A percentile compares a stretch with the other conserved stretches of the same genome.
Conservation (phyloP, 1,140 invertebrate genomes). For the Calephelis virginiensis region DNA sequence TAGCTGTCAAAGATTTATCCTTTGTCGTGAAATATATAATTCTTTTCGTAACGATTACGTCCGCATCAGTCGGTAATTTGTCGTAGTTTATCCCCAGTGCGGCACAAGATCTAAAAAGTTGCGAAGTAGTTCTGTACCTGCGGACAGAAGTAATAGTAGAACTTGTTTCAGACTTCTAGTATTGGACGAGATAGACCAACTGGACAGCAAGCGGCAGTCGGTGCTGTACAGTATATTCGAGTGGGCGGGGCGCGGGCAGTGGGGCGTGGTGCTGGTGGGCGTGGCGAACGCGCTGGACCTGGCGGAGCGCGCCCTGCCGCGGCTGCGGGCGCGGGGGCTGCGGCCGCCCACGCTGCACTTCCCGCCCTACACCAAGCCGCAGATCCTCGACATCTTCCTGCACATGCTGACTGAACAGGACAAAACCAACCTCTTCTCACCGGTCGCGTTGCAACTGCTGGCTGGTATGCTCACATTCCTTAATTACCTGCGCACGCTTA, state of each 20-base stretch:
- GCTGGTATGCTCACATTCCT: constrained; percentile 76
- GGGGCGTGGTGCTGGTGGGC: constrained; percentile 91
- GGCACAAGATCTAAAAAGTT: too few species aligned
- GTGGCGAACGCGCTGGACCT: constrained; percentile 98
- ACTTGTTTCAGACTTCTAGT: constrained; percentile 85
- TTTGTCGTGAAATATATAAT: too few species aligned
- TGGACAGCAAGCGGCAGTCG: constrained; percentile 90
- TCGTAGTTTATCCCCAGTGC: too few species aligned
- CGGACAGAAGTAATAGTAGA: too few species aligned
- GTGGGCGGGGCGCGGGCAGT: constrained; percentile 86
- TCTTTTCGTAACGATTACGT: too few species aligned
- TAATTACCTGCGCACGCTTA: neutral
- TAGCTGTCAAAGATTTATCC: too few species aligned
- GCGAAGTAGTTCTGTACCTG: too few species aligned
- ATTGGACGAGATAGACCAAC: constrained; percentile 98
- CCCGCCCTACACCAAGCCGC: constrained; percentile 92
- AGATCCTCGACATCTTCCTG: constrained; percentile 93
- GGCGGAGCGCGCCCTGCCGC: constrained; percentile 93
- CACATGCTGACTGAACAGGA: constrained; percentile 85
- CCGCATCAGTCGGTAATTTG: too few species aligned
- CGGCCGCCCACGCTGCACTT: constrained; percentile 91
- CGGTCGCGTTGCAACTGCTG: constrained; percentile 91
- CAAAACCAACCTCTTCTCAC: constrained; percentile 86
- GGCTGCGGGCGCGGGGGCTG: constrained; percentile 87
- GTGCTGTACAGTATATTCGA: constrained; percentile 96